Evolutionary conservation across 2,113 vertebrate genomes (phyloP), one percentile per base, ranked within the genome.

Genomic region (Lepisosteus osseus): DNA sequence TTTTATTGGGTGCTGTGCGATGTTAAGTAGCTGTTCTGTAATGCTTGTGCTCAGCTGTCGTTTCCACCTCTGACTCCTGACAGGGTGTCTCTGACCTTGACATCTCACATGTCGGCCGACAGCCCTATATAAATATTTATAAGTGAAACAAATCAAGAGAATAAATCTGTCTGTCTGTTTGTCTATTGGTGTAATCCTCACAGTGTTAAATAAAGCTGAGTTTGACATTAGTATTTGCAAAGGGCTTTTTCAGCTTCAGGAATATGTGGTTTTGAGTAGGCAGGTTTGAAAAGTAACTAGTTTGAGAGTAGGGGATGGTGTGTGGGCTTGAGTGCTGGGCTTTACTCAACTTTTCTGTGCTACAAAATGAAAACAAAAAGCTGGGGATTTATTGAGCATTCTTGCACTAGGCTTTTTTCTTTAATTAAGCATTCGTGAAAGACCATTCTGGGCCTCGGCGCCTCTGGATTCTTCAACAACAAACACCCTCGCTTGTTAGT

Each of bases 1-100:
- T 82, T 90, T 88, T 87, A 90, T 84, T 81, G 77, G 71, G 81
- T 86, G 85, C 68, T 5, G 73, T 65, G 74, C 59, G 67, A 65
- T 65, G 65, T 79, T 76, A 83, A 89, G 79, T 76, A 85, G 76
- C 81, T 86, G 86, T 79, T 70, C 72, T 76, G 80, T 81, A 84
- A 87, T 71, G 70, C 70, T 80, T 72, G 65, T 76, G 77, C 74
- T 70, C 63, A 66, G 59, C 47, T 51, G 47, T 51, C 61, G 29
- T 43, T 6, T 14, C 7, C 67, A 54, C 70, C n/a, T 4, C 77
- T 67, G 76, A 70, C 77, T 76, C 70, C 75, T 80, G 83, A 87
- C 74, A 77, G 80, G 83, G 77, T 77, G 79, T 76, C 29, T 0
- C 11, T 70, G 83, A 87, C 80, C 74, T 65, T 41, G 74, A 77